Evolutionary conservation across 2,797 vertebrate genomes (phyloP), one percentile per base, ranked within the genome.

Genomic region (Microctenopoma steveboyesi): DNA sequence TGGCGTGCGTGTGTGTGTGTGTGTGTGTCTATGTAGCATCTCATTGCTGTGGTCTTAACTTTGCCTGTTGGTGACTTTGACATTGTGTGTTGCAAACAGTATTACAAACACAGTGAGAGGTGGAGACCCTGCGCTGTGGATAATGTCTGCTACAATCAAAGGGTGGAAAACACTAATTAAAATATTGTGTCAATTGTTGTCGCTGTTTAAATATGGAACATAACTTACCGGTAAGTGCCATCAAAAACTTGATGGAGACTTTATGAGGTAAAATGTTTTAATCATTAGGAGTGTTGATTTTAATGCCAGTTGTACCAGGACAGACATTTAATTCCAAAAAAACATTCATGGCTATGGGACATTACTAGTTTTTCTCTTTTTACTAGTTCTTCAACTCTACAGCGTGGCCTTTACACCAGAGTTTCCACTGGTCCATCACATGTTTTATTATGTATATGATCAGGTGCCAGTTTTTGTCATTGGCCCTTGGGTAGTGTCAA

Each of bases 101-200:
- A 84, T 82, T 85, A 79, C 65, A 80, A 63, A 81, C 72, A 43
- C 58, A 68, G 64, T 76, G 55, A 57, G 49, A 69, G 47, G 47
- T 43, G 56, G 60, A 58, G 13, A 64, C 69, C 69, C 72, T 3
- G 12, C 79, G 68, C 71, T 15, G 30, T 42, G 74, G 70, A 75
- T 68, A 47, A 77, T 30, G 45, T 78, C 55, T 68, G 72, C 42
- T 3, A 5, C 35, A 48, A 35, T 66, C 39, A 80, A 65, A 62
- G 4, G 16, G 3, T 39, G 46, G 22, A 22, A 43, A 45, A 52
- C 47, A 22, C 49, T 82, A 58, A 85, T 76, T 82, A 68, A 52
- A 62, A 65, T 73, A 37, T 59, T 15, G 5, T 64, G 49, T 78
- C 63, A 64, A 61, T 68, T 72, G 47, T 50, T 57, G 69, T 65